These are phyloP conservation scores for Entelurus aequoreus DNA, from an alignment of 2,113 vertebrate genomes.

Conservation along the genomic window DNA sequence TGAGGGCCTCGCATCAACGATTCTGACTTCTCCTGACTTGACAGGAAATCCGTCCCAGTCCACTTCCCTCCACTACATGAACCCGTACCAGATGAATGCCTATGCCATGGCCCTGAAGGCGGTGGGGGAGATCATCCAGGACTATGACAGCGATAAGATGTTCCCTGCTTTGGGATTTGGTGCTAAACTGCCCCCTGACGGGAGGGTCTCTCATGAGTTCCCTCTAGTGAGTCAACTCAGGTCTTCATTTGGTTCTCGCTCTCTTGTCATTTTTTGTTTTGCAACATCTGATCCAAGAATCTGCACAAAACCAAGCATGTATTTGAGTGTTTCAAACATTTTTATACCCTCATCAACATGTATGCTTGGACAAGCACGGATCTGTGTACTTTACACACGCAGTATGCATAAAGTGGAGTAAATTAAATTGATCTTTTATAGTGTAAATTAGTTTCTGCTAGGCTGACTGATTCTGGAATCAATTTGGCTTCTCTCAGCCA, in stretches of 20 bases:
- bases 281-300: no score
- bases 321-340: background rate
- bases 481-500: constrained; percentile 60
- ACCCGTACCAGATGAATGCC: constrained; percentile 94
- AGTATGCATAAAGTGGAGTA: constrained; percentile 49
- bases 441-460: constrained; percentile 58
- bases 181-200: constrained; percentile 89
- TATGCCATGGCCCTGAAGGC: constrained; percentile 91
- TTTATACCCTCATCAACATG: background rate
- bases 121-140: constrained; percentile 92
- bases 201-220: constrained; percentile 88
- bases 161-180: constrained; percentile 90
- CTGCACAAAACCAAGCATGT: no score
- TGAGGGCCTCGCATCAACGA: constrained; percentile 40
- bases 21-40: constrained; percentile 39
- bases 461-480: constrained; percentile 59
- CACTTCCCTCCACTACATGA: constrained; percentile 94
- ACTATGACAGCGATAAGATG: constrained; percentile 96
- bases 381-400: constrained; percentile 36
- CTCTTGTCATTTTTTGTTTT: no score
- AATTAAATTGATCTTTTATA: constrained; percentile 57
- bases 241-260: background rate
- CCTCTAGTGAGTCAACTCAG: constrained; percentile 75
- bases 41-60: constrained; percentile 88
- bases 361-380: constrained; percentile 16